phyloP scores from a whole-genome alignment of 2,888 invertebrate genomes.

The Neelides folsomi region DNA sequence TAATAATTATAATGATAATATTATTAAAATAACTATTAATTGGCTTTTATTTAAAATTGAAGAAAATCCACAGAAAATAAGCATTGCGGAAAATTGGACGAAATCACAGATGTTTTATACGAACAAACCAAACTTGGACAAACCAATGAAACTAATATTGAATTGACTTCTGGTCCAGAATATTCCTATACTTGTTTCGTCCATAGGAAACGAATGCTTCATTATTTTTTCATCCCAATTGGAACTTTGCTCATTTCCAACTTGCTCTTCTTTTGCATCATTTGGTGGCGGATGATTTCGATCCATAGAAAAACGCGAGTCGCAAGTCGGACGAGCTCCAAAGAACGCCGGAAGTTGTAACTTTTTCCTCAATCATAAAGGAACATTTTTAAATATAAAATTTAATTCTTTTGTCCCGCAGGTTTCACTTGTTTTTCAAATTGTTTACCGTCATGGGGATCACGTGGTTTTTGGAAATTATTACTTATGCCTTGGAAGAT shows the following conservation, averaged over 20 bases:
- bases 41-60: too few species aligned
- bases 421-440: constrained; percentile 15
- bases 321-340: constrained; percentile 16
- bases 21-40: too few species aligned
- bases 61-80: constrained; percentile 10
- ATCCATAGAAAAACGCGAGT: constrained; percentile 19
- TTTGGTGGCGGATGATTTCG: constrained; percentile 13
- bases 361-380: not conserved
- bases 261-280: constrained; percentile 12
- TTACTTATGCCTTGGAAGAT: constrained; percentile 6
- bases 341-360: constrained; percentile 2
- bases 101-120: too few species aligned
- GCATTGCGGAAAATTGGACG: not conserved
- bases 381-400: not conserved
- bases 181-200: constrained; percentile 18
- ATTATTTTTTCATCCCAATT: constrained; percentile 15
- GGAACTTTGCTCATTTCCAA: constrained; percentile 12
- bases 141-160: constrained; percentile 1
- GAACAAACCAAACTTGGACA: too few species aligned
- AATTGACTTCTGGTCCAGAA: constrained; percentile 3
- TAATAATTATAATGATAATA: too few species aligned
- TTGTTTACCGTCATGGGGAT: constrained; percentile 22
- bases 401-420: not conserved
- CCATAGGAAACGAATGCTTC: constrained; percentile 9
- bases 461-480: constrained; percentile 14